Conservation (phyloP, 1,140 invertebrate genomes). For the Protaetia brevitarsis region DNA sequence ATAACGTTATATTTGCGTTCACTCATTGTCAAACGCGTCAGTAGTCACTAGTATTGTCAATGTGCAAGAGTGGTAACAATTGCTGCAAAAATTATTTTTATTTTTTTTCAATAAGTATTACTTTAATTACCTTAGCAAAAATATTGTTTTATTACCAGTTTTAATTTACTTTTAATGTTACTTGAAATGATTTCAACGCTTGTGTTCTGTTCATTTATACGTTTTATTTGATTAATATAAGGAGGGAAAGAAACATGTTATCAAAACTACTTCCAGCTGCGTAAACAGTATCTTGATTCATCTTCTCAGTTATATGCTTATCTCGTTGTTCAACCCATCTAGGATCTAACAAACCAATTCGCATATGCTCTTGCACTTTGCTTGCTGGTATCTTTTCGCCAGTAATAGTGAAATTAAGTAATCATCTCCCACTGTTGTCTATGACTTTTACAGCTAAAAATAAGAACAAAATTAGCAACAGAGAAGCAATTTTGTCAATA, state of each 20-base stretch:
- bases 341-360: constrained; percentile 94
- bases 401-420: constrained; percentile 96
- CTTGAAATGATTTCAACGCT: too few species aligned
- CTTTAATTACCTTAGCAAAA: too few species aligned
- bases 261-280: constrained; percentile 68
- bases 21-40: too few species aligned
- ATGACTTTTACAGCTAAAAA: constrained; percentile 55
- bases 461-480: background rate
- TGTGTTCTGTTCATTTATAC: background rate
- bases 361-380: constrained; percentile 97
- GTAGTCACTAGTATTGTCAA: too few species aligned
- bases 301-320: constrained; percentile 76
- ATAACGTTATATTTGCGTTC: too few species aligned
- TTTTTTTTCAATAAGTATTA: too few species aligned
- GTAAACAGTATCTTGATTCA: constrained; percentile 83
- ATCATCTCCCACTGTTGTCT: constrained; percentile 69
- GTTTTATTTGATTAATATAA: constrained; percentile 24
- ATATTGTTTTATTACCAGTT: too few species aligned
- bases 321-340: constrained; percentile 97
- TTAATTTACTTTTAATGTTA: too few species aligned
- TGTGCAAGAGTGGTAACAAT: too few species aligned
- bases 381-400: constrained; percentile 95
- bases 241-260: too few species aligned
- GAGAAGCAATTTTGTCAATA: background rate
- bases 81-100: too few species aligned